Evolutionary conservation across 2,113 vertebrate genomes (phyloP), one percentile per base, ranked within the genome.

Genomic region (Varanus komodoensis): DNA sequence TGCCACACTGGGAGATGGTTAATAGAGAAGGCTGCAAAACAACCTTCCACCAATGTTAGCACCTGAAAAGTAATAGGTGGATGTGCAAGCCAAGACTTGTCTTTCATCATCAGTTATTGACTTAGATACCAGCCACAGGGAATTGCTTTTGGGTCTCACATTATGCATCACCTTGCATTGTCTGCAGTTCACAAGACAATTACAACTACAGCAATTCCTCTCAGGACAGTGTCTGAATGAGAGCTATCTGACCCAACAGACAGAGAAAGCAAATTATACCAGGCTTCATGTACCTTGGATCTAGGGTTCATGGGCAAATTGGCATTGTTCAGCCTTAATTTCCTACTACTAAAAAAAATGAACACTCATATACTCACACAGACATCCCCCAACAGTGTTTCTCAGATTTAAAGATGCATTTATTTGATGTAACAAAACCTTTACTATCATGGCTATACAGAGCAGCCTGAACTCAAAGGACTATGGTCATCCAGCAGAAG

Each of bases 61-160:
- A 64, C 23, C 48, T 57, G 1, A 93, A 85, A 89, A 89, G 73
- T 85, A 85, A 89, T 86, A 92, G 25, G 38, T 0, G 69, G 27
- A 7, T 1, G 4, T 86, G 14, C 0, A 0, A 93, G 85, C 69
- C 83, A 87, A 73, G 64, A 84, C 0, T 0, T 11, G 17, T 34
- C 71, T 19, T 34, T 87, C 17, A 84, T 57, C 32, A 12, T 57
- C 73, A 86, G 82, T 5, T 75, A 4, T 1, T 68, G 8, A 80
- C 29, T n/a, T 74, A 61, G 75, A 88, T 84, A 54, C 44, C 4
- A 61, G 71, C 17, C 0, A 2, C 4, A 77, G 44, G 50, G 84
- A 25, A 73, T 64, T 84, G 15, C 77, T 6, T 3, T 68, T 6
- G 87, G 25, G 32, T 3, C 32, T 29, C 17, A 68, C 8, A 38